Conservation (phyloP, 2,113 vertebrate species). For the Nothoprocta pentlandii region DNA sequence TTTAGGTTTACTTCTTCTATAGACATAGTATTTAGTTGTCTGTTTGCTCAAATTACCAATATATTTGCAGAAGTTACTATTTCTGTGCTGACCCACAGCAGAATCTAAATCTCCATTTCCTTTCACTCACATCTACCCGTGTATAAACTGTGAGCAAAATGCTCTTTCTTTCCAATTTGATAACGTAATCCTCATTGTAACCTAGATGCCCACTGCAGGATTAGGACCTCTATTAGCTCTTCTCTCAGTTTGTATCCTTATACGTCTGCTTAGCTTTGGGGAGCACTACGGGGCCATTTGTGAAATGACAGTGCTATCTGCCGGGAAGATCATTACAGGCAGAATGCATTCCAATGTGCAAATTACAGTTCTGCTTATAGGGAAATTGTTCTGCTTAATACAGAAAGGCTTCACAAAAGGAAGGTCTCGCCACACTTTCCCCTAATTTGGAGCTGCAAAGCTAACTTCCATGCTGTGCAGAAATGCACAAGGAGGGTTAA, state of each 20-base stretch:
- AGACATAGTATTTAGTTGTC: rapidly evolving
- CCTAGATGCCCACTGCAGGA: constrained; percentile 13
- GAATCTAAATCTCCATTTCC: neutral
- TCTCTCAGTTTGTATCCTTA: neutral
- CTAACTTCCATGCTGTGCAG: constrained; percentile 33
- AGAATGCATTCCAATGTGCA: constrained; percentile 35
- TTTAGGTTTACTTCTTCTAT: rapidly evolving
- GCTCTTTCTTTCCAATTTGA: neutral
- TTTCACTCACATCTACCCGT: neutral
- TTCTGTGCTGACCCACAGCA: neutral
- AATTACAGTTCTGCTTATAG: constrained; percentile 35
- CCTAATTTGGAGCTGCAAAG: constrained; percentile 30
- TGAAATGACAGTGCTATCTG: constrained; percentile 50
- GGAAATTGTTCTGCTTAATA: constrained; percentile 50
- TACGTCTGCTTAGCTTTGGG: constrained; percentile 11
- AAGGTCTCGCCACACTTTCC: neutral
- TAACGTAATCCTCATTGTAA: neutral
- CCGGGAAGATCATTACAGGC: neutral
- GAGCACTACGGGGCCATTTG: constrained; percentile 35
- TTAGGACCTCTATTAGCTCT: neutral
- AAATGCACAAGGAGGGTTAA: constrained; percentile 58
- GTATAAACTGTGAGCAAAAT: neutral
- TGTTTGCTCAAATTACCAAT: neutral
- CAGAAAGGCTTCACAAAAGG: constrained; percentile 13
- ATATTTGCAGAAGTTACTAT: rapidly evolving